These are phyloP conservation scores for Falco concolor DNA, from an alignment of 2,797 vertebrate genomes.

Conservation along the genomic window DNA sequence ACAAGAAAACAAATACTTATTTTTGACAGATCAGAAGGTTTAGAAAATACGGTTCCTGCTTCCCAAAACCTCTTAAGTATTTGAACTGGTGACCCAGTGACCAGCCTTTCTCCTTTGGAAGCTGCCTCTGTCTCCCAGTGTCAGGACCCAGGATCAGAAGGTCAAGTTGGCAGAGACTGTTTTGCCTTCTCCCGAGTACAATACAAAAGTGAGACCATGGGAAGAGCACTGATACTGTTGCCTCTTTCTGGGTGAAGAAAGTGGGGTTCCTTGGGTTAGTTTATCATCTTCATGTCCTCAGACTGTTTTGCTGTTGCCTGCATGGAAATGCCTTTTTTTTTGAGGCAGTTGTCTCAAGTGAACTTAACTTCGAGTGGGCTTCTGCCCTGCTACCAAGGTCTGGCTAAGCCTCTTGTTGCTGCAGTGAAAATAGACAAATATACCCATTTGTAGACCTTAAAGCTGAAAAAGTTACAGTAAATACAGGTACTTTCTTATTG, in stretches of 20 bases:
- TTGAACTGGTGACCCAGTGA: too few species aligned
- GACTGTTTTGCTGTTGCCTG: neutral
- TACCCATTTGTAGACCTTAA: neutral
- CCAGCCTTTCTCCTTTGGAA: neutral
- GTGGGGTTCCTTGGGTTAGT: neutral
- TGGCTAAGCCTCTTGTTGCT: constrained; percentile 38
- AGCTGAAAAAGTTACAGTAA: constrained; percentile 39
- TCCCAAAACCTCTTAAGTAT: rapidly evolving
- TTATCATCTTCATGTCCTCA: neutral
- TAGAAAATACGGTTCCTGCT: neutral
- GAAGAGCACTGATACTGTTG: neutral
- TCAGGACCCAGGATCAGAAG: neutral
- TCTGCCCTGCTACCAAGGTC: neutral
- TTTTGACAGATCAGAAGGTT: neutral
- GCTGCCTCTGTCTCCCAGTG: neutral
- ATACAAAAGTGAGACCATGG: neutral
- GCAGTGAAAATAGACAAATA: neutral
- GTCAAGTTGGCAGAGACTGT: neutral
- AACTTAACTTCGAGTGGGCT: neutral
- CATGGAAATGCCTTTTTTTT: neutral
- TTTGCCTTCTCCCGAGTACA: neutral
- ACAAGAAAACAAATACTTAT: neutral
- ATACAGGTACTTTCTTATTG: constrained; percentile 21
- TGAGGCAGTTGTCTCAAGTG: neutral
- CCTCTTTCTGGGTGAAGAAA: neutral